Conservation (phyloP, 2,888 invertebrate species). For the Candidula unifasciata region DNA sequence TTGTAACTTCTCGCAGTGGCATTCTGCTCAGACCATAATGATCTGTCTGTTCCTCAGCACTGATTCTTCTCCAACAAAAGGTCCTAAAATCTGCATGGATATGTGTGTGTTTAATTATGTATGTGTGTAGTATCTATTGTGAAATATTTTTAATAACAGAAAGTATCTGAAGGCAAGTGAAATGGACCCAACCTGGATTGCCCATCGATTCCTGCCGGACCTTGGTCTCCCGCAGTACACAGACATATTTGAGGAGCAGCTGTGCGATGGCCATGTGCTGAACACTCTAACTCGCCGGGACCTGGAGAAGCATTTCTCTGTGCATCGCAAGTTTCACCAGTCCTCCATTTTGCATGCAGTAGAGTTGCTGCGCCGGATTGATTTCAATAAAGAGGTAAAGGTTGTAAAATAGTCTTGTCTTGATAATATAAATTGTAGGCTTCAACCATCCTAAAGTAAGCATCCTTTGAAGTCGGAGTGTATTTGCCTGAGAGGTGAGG, state of each 20-base stretch:
- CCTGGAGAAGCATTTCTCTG: slow-evolving; percentile 93
- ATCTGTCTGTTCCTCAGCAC: too few species aligned
- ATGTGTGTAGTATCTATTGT: too few species aligned
- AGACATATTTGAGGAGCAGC: slow-evolving; percentile 90
- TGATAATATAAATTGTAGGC: too few species aligned
- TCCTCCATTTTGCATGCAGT: slow-evolving; percentile 95
- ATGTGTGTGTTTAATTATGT: too few species aligned
- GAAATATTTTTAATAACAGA: slow-evolving; percentile 69
- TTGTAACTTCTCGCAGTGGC: too few species aligned
- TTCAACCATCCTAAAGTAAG: too few species aligned
- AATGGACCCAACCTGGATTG: slow-evolving; percentile 94
- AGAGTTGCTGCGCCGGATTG: slow-evolving; percentile 92
- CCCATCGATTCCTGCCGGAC: slow-evolving; percentile 94
- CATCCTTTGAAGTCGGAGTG: too few species aligned
- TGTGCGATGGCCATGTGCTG: slow-evolving; percentile 95
- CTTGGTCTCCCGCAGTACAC: slow-evolving; percentile 93
- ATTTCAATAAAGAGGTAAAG: slow-evolving; percentile 85
- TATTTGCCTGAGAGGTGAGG: too few species aligned
- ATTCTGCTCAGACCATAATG: too few species aligned
- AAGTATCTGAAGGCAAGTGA: slow-evolving; percentile 91
- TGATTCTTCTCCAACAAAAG: too few species aligned
- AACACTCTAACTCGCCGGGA: slow-evolving; percentile 95
- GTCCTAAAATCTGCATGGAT: too few species aligned
- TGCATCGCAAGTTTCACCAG: slow-evolving; percentile 95
- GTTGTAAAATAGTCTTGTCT: not conserved